A percentile compares a stretch with the other conserved stretches of the same genome.
phyloP scores from a whole-genome alignment of 1,140 invertebrate genomes.

The Magallana ariakensis region DNA sequence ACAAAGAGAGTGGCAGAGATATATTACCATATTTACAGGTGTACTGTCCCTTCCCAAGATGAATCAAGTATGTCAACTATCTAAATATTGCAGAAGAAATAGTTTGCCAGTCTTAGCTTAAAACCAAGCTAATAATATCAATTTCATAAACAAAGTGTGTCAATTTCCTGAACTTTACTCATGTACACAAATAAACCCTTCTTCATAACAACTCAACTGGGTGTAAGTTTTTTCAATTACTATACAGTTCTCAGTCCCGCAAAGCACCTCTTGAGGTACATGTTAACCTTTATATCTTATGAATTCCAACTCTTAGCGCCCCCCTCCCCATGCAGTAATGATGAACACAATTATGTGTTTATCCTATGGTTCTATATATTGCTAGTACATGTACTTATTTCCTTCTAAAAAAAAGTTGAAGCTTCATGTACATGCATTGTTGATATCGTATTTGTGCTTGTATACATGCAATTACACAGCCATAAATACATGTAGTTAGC shows the following conservation, averaged over 20 bases:
- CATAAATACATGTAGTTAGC: too few relatives aligned
- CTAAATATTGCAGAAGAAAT: not conserved
- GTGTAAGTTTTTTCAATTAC: not conserved
- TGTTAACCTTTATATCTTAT: too few relatives aligned
- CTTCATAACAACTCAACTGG: not conserved
- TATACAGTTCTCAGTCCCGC: not conserved
- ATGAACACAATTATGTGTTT: too few relatives aligned
- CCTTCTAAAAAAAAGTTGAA: too few relatives aligned
- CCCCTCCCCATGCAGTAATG: too few relatives aligned
- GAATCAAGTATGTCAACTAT: not conserved
- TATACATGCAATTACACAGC: too few relatives aligned
- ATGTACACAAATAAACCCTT: not conserved
- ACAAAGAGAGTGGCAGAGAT: not conserved
- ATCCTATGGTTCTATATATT: too few relatives aligned
- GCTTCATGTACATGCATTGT: too few relatives aligned
- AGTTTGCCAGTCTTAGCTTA: not conserved
- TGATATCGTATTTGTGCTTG: too few relatives aligned
- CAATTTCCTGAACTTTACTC: conserved; percentile 1
- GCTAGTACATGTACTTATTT: too few relatives aligned
- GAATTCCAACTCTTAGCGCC: too few relatives aligned
- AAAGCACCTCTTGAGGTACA: too few relatives aligned
- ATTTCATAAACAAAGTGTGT: conserved; percentile 30
- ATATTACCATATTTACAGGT: conserved; percentile 5
- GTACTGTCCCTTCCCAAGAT: not conserved
- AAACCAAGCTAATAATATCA: not conserved